phyloP scores from a whole-genome alignment of 1,140 invertebrate genomes.

The Stratiolaelaps scimitus region DNA sequence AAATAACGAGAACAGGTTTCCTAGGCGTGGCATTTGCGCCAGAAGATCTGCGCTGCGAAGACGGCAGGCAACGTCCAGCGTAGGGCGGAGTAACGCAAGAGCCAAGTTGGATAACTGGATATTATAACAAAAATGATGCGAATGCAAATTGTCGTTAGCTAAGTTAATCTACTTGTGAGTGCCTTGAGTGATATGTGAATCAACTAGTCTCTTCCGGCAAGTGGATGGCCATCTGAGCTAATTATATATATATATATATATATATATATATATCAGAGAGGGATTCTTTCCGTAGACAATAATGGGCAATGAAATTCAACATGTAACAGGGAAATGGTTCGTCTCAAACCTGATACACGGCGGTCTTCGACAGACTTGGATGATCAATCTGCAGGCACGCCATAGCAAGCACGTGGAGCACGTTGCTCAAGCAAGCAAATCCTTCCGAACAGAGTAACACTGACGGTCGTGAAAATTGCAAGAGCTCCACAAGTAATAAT shows the following conservation, averaged over 20 bases:
- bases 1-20: background rate
- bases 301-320: too few relatives aligned
- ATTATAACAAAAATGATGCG: background rate
- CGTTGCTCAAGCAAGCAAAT: background rate
- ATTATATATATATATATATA: too few relatives aligned
- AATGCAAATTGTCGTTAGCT: too few relatives aligned
- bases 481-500: background rate
- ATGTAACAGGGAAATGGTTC: too few relatives aligned
- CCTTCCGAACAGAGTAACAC: slow-evolving; percentile 8
- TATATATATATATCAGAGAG: too few relatives aligned
- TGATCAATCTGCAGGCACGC: background rate
- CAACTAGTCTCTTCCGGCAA: too few relatives aligned
- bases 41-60: background rate
- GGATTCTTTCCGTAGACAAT: too few relatives aligned
- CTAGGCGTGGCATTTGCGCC: background rate
- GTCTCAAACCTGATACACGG: background rate
- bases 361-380: background rate
- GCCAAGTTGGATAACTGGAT: slow-evolving; percentile 15
- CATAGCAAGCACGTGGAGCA: background rate
- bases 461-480: slow-evolving; percentile 17
- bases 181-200: too few relatives aligned
- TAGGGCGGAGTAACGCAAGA: background rate
- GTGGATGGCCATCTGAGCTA: too few relatives aligned
- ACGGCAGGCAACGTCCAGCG: background rate
- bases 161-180: too few relatives aligned